Evolutionary conservation across 1,140 invertebrate genomes (phyloP), one percentile per base, ranked within the genome.

Genomic region (Trichonephila clavata): DNA sequence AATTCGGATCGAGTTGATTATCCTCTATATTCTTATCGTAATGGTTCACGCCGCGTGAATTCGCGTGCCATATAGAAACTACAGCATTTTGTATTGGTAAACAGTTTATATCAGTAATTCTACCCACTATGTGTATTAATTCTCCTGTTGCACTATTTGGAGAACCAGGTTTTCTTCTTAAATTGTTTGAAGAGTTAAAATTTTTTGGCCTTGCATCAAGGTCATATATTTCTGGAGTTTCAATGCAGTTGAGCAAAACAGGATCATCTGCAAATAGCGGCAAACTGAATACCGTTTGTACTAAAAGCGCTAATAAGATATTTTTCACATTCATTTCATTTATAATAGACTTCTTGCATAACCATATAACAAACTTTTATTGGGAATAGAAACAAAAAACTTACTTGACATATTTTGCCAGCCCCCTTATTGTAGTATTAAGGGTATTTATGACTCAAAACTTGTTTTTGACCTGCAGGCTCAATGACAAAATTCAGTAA

Each of bases 291-390:
- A 65, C 63, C 63, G 16, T 65, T 65, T 65, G 63, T 65, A 65
- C 63, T 65, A 65, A 65, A 65, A 65, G 63, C 63, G 63, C 63
- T 65, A 65, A 65, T 65, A 65, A 65, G 63, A 65, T 65, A 65
- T 20, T 65, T 65, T 65, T 65, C 63, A 65, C 63, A 65, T 65
- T 65, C 63, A 65, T 65, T 65, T 65, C 63, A 20, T 65, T 65
- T 65, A 65, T 65, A 65, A 65, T 65, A 65, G 63, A 65, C 63
- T 65, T 65, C 63, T 65, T 65, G 63, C 63, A 65, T 65, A 65
- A 65, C 63, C 63, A 65, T 65, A 24, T 65, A 65, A 65, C 63
- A 65, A 65, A 65, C 63, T 65, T 65, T 65, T 65, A 65, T 65
- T 65, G 63, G 63, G n/a, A 65, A 65, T 65, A 65, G 63, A 65